Base-by-base conservation (phyloP, 1,140 invertebrate genomes). In the Hirudo medicinalis region DNA sequence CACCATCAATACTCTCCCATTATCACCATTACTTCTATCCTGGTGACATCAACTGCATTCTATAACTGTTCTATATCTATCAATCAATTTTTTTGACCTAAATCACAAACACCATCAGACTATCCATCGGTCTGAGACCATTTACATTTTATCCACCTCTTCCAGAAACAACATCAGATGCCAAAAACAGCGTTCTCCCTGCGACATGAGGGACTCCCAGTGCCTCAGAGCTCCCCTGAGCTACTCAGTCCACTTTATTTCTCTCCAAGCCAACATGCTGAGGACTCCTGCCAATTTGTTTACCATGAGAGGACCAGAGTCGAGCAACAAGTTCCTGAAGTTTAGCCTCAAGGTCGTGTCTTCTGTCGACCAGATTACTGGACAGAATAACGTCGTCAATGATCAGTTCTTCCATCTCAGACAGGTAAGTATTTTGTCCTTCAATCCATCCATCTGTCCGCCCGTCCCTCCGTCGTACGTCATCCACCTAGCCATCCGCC, bases 211-310 rank as follows among this genome's bases (percentile, higher is more conserved):
- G 29, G 90, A 92, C 75, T 78, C 82, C 49, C 83, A 85, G 71
- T 94, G 92, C 76, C 83, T 89, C 15, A 86, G 86, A 11, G 86
- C 87, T 76, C 91, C 92, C 0, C 86, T 90, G 22, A 88, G 89
- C 69, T 90, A 89, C 77, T 92, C 91, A 8, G 93, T 88, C 83
- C 94, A 94, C 82, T 96, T 90, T 80, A 89, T 96, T 73, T 91
- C 90, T 0, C 89, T 96, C 75, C 88, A 90, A 0, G 53, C 32
- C 0, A 89, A 90, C 68, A 90, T 91, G 79, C 82, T 93, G 22
- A 87, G 87, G 32, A 85, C 94, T 11, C 87, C 90, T 0, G 77
- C 82, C 2, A 88, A 91, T 70, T 82, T 97, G 2, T 95, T 94
- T 80, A 92, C 89, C 15, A 92, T 96, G 87, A 85, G 89, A 71